phyloP scores from a whole-genome alignment of 2,113 vertebrate genomes.

The Isurus oxyrinchus region DNA sequence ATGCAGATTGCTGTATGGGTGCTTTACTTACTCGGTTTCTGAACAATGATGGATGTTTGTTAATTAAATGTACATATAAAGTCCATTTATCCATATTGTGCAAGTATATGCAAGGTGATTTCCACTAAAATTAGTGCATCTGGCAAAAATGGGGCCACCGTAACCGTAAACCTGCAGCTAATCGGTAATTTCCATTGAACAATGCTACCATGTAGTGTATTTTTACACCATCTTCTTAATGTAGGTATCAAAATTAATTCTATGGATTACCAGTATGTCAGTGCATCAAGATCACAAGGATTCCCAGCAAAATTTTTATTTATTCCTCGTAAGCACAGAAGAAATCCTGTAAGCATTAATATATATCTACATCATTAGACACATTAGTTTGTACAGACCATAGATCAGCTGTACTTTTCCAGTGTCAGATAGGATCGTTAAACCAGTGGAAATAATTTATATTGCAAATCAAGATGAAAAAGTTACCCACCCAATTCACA shows the following conservation, averaged over 20 bases:
- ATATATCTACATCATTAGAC: not conserved
- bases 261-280: no score
- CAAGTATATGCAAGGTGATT: not conserved
- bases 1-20: not conserved
- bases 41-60: not conserved
- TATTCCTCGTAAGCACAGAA: not conserved
- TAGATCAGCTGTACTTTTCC: no score
- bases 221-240: not conserved
- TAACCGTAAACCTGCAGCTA: not conserved
- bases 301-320: not conserved
- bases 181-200: not conserved
- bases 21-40: not conserved
- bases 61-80: not conserved
- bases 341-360: not conserved
- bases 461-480: not conserved
- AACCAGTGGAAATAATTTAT: not conserved
- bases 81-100: not conserved
- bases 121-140: not conserved
- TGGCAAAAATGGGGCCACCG: not conserved
- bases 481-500: not conserved
- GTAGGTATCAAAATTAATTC: not conserved
- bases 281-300: not conserved
- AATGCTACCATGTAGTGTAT: not conserved
- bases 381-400: not conserved
- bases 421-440: not conserved